These are phyloP conservation scores for Musca domestica DNA, from an alignment of 1,140 invertebrate species.

Conservation along the genomic window DNA sequence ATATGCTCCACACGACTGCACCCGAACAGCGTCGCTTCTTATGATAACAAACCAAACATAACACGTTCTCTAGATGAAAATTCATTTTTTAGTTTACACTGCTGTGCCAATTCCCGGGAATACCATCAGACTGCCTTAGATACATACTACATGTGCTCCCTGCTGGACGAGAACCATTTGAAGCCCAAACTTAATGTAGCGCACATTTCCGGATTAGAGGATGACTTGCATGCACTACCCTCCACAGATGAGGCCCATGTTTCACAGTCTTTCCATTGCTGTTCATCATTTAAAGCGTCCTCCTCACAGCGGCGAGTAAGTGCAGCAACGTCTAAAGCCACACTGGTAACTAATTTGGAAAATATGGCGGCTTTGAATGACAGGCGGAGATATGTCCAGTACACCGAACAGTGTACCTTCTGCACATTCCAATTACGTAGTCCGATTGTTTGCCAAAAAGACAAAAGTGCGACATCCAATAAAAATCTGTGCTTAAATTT, in stretches of 20 bases:
- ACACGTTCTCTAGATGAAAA: neutral
- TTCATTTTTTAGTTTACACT: slow-evolving; percentile 36
- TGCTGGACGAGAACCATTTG: slow-evolving; percentile 35
- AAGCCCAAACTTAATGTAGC: slow-evolving; percentile 18
- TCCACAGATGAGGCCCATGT: slow-evolving; percentile 2
- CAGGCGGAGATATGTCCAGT: slow-evolving; percentile 42
- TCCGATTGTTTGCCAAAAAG: slow-evolving; percentile 27
- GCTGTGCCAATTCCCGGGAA: slow-evolving; percentile 46
- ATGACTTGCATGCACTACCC: slow-evolving; percentile 7
- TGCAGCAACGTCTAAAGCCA: slow-evolving; percentile 35
- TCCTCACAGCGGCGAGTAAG: slow-evolving; percentile 43
- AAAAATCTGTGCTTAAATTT: neutral
- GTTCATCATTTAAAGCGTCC: slow-evolving; percentile 43
- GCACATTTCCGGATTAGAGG: slow-evolving; percentile 16
- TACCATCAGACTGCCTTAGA: slow-evolving; percentile 43
- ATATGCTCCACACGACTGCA: slow-evolving; percentile 45
- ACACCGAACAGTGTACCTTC: slow-evolving; percentile 49
- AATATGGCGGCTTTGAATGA: slow-evolving; percentile 24
- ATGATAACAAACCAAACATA: neutral
- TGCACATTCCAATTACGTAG: slow-evolving; percentile 48
- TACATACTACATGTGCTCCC: slow-evolving; percentile 47
- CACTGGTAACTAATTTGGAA: slow-evolving; percentile 33
- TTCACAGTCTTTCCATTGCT: slow-evolving; percentile 47
- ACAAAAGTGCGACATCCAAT: neutral
- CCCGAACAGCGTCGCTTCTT: slow-evolving; percentile 31